phyloP scores from a whole-genome alignment of 2,797 vertebrate genomes.

The Enteromius fasciolatus region DNA sequence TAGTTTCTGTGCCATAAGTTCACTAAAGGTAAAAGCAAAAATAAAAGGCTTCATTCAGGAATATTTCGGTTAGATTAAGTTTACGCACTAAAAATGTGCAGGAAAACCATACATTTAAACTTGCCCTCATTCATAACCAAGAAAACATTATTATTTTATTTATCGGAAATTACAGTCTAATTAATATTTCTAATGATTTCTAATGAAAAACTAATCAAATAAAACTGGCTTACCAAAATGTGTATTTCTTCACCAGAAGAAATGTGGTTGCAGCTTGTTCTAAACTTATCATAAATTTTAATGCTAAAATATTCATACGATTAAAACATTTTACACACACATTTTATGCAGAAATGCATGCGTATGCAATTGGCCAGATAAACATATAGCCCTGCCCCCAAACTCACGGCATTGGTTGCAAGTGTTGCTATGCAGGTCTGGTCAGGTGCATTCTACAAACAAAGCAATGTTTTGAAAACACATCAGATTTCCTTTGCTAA shows the following conservation, averaged over 20 bases:
- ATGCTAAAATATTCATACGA: neutral
- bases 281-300: neutral
- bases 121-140: neutral
- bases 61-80: neutral
- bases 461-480: slow-evolving; percentile 22
- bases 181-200: neutral
- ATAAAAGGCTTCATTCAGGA: neutral
- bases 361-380: neutral
- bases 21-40: neutral
- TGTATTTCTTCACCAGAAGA: neutral
- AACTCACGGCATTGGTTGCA: neutral
- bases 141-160: neutral
- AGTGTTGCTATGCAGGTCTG: slow-evolving; percentile 4
- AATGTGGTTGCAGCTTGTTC: neutral
- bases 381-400: neutral
- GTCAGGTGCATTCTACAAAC: neutral
- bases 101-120: neutral
- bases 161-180: neutral
- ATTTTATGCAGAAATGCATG: neutral
- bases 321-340: neutral
- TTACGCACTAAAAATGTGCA: neutral
- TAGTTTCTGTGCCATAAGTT: neutral
- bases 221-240: neutral
- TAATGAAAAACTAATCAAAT: too few species aligned
- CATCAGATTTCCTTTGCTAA: neutral